Evolutionary conservation across 2,888 invertebrate genomes (phyloP).

Genomic region (Elaeidobius kamerunicus): DNA sequence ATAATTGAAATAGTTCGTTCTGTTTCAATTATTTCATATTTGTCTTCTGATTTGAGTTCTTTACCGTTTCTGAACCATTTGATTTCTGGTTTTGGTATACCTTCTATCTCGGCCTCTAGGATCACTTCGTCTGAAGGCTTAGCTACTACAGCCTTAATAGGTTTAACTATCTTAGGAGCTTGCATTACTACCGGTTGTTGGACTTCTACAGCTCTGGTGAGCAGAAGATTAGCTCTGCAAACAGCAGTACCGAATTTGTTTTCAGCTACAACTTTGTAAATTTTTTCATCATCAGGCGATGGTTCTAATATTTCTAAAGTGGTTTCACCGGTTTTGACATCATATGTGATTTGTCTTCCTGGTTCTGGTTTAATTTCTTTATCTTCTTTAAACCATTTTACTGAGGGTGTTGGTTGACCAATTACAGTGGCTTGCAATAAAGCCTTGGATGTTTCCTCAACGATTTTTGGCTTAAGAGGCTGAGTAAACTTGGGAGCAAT

Average conservation of each 20-base stretch:
- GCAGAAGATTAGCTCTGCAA: slow-evolving; percentile 69
- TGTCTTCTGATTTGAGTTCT: slow-evolving; percentile 63
- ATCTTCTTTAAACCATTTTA: slow-evolving; percentile 67
- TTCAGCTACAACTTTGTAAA: slow-evolving; percentile 67
- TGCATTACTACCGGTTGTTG: slow-evolving; percentile 55
- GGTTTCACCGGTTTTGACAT: slow-evolving; percentile 61
- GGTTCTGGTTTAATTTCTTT: slow-evolving; percentile 60
- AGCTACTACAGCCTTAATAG: slow-evolving; percentile 72
- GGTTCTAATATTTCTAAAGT: slow-evolving; percentile 63
- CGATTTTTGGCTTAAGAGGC: slow-evolving; percentile 64
- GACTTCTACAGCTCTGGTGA: slow-evolving; percentile 52
- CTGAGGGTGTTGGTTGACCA: slow-evolving; percentile 66
- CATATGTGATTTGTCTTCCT: slow-evolving; percentile 56
- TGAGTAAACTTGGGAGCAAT: slow-evolving; percentile 63
- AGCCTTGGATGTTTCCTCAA: slow-evolving; percentile 61
- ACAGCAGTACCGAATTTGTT: slow-evolving; percentile 72
- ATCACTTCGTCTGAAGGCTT: slow-evolving; percentile 66
- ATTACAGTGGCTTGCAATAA: slow-evolving; percentile 64
- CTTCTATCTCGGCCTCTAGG: slow-evolving; percentile 70
- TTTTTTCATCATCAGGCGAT: slow-evolving; percentile 62
- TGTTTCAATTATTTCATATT: slow-evolving; percentile 58
- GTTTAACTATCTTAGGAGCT: slow-evolving; percentile 74
- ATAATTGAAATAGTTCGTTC: slow-evolving; percentile 63
- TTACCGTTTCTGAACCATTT: slow-evolving; percentile 85
- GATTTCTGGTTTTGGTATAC: slow-evolving; percentile 67